Evolutionary conservation across 2,888 invertebrate genomes (phyloP), one percentile per base, ranked within the genome.

Genomic region (Panorpa germanica): DNA sequence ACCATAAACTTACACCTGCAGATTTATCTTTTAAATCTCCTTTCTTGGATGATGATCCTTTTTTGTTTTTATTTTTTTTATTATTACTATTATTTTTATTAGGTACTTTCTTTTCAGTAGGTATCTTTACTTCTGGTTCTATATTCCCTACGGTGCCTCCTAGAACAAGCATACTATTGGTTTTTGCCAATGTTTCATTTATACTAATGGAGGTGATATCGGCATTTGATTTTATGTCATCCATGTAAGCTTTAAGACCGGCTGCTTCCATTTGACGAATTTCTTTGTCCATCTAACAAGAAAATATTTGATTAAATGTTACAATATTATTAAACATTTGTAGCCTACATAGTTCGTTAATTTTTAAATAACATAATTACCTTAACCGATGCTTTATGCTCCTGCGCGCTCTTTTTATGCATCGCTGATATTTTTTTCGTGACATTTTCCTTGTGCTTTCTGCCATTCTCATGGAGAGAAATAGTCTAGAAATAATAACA

Each of bases 381-480:
- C n/a, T n/a, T 80, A 38, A 71, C 65, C 38, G 74, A 67, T 39
- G 74, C 73, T 44, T 78, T 76, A 36, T 74, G 74, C 30, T 82
- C 73, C 43, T 80, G 77, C 4, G 73, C 64, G 48, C 83, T 85
- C 44, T 74, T 78, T 45, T 81, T 83, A 36, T 74, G 73, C 37
- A 91, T 83, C 40, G 76, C 74, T 38, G 76, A 73, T 38, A 95
- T 69, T 36, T 76, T 72, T 46, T 81, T 81, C 34, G 77, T 72
- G 16, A 93, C 88, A 70, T 78, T 88, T 49, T 83, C 78, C 49
- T 91, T 81, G 53, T 95, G 93, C 17, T 80, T 63, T 47, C 82
- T 81, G 5, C 93, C 93, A 57, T 75, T 77, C 55, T 93, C 93
- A 50, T 95, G 93, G 47, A 90, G 91, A 38, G 88, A 80, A 44